Base-by-base conservation (phyloP, 2,888 invertebrate genomes). In the Bellardia bayeri region DNA sequence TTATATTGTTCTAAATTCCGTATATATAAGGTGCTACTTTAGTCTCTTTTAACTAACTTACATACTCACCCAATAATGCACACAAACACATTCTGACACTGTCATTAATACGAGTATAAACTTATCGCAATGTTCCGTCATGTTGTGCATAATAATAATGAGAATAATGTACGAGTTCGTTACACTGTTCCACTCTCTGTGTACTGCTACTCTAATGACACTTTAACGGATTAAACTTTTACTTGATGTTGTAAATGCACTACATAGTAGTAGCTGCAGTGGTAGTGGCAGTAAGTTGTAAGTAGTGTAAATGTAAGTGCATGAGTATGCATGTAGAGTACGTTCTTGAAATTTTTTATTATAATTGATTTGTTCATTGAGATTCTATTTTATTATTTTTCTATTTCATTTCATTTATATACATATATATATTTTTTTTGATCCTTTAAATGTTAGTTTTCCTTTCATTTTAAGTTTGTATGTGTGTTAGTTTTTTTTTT, bases 321-420 rank as follows among this genome's bases (percentile, higher is more conserved):
- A 61, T 40, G 42, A 61, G 75, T 69, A 33, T 64, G 56, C 63
- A 37, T 78, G 61, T 81, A 45, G 30, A 80, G 72, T 85, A 51
- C 11, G 74, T 61, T 80, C 42, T 80, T 76, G 78, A 64, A 71
- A 16, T 74, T 63, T 64, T 85, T 85, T 81, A 75, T 75, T 81
- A 85, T 85, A 85, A 85, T 85, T 85, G 85, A 85, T 81, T 81
- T 75, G 45, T 69, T 85, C 69, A 85, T 76, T 81, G 69, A 81
- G 69, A 64, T 78, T 40, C 51, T 63, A 56, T 42, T 63, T 63
- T 75, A 49, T 63, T 74, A 61, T 58, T 76, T 66, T 56, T 58
- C 42, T 14, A 37, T 37, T 37, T 37, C 37, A 37, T 37, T 37
- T 37, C 37, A 37, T 37, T 37, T 37, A 37, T 37, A 33, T n/a